Conservation (phyloP, 2,113 vertebrate species). For the Procavia capensis region DNA sequence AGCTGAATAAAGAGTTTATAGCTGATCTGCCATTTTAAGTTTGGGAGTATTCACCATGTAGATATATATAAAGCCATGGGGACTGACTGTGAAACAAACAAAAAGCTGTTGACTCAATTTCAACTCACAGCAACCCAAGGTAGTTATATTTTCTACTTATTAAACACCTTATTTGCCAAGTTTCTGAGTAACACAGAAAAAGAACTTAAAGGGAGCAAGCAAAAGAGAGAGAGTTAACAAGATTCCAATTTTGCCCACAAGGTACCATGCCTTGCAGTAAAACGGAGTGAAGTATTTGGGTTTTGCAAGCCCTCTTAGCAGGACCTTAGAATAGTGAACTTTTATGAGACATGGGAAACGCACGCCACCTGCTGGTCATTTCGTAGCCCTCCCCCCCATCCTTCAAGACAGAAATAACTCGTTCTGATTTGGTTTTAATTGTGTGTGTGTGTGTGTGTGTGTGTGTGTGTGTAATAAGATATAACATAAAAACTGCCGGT, state of each 20-base stretch:
- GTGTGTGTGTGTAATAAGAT: too few relatives aligned
- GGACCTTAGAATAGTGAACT: accelerated
- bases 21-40: not conserved
- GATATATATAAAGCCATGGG: not conserved
- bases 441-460: too few relatives aligned
- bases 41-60: not conserved
- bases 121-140: not conserved
- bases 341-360: not conserved
- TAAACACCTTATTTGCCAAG: not conserved
- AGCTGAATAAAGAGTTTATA: not conserved
- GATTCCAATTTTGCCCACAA: not conserved
- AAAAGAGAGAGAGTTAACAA: not conserved
- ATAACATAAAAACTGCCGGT: too few relatives aligned
- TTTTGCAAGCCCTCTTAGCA: not conserved
- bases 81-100: not conserved
- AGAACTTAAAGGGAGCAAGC: not conserved
- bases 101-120: too few relatives aligned
- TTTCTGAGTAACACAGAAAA: not conserved
- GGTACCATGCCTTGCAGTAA: not conserved
- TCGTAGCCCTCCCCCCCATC: not conserved
- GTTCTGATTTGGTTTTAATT: too few relatives aligned
- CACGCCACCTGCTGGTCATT: constrained; percentile 59
- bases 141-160: not conserved
- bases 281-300: not conserved
- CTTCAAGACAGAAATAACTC: not conserved